A percentile compares a stretch with the other conserved stretches of the same genome.
These are phyloP conservation scores for Upupa epops DNA, from an alignment of 2,113 vertebrate species.

Conservation along the genomic window DNA sequence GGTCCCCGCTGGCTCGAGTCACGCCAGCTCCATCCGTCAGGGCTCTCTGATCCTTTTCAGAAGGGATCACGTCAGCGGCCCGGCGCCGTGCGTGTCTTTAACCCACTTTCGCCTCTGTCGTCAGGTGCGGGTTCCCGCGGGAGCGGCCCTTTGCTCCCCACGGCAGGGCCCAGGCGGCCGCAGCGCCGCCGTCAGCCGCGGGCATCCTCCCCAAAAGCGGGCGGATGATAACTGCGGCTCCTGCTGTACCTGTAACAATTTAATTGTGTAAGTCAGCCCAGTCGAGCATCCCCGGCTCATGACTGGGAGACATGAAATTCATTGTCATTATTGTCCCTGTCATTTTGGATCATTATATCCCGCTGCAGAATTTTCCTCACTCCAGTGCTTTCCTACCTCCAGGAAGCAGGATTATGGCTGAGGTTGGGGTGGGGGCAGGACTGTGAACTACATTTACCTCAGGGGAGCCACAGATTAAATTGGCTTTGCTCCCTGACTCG, in stretches of 20 bases:
- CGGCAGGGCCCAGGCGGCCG: constrained; percentile 33
- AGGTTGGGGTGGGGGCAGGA: constrained; percentile 82
- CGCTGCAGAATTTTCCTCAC: constrained; percentile 92
- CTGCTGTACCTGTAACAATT: constrained; percentile 96
- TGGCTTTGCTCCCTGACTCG: constrained; percentile 85
- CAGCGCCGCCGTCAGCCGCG: constrained; percentile 42
- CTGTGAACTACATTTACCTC: constrained; percentile 85
- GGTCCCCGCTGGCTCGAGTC: background rate
- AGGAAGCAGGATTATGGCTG: constrained; percentile 89
- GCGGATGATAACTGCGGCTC: constrained; percentile 80
- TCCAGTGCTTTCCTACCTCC: constrained; percentile 94
- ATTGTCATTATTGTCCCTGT: constrained; percentile 99
- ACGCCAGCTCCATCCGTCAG: background rate
- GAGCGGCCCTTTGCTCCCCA: constrained; percentile 22
- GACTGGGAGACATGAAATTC: constrained; percentile 99
- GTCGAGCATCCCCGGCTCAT: constrained; percentile 91
- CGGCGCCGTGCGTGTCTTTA: constrained; percentile 40
- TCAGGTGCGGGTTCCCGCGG: constrained; percentile 5
- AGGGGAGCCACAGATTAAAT: constrained; percentile 91
- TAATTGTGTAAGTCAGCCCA: constrained; percentile 98
- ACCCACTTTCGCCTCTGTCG: constrained; percentile 49
- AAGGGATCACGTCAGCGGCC: constrained; percentile 29
- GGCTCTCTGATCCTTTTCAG: background rate
- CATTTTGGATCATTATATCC: constrained; percentile 98
- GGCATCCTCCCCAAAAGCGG: constrained; percentile 79